Evolutionary conservation across 2,797 vertebrate genomes (phyloP).

Genomic region (Peromyscus attwateri): DNA sequence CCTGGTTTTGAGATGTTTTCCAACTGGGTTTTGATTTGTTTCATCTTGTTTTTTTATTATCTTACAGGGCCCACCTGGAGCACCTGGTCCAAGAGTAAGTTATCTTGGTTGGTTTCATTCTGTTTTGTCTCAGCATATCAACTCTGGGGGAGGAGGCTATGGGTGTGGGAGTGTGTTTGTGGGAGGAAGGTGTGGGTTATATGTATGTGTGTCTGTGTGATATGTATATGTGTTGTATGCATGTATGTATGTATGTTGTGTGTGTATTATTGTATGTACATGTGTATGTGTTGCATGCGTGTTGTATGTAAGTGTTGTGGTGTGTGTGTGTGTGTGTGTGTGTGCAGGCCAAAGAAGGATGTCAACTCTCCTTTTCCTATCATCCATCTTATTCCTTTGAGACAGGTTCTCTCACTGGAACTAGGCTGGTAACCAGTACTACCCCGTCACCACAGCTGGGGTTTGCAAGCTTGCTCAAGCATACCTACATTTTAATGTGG

Average conservation of each 20-base stretch:
- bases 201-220: neutral
- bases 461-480: neutral
- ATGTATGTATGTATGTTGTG: too few species aligned
- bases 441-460: too few species aligned
- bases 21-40: constrained; percentile 27
- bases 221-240: neutral
- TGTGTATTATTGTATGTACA: too few species aligned
- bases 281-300: too few species aligned
- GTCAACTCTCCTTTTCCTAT: too few species aligned
- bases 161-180: neutral
- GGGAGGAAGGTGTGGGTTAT: neutral
- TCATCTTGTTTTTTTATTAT: constrained; percentile 64
- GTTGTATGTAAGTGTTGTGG: too few species aligned
- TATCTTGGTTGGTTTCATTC: neutral
- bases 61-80: constrained; percentile 94
- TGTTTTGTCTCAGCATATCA: constrained; percentile 43
- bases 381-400: neutral
- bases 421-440: neutral
- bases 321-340: neutral
- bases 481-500: neutral
- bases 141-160: too few species aligned
- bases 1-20: neutral
- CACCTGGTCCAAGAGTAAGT: constrained; percentile 94
- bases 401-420: neutral
- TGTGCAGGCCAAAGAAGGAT: neutral